Evolutionary conservation across 2,797 vertebrate species (phyloP), one percentile per base, ranked within the genome.

Genomic region (Falco cherrug): DNA sequence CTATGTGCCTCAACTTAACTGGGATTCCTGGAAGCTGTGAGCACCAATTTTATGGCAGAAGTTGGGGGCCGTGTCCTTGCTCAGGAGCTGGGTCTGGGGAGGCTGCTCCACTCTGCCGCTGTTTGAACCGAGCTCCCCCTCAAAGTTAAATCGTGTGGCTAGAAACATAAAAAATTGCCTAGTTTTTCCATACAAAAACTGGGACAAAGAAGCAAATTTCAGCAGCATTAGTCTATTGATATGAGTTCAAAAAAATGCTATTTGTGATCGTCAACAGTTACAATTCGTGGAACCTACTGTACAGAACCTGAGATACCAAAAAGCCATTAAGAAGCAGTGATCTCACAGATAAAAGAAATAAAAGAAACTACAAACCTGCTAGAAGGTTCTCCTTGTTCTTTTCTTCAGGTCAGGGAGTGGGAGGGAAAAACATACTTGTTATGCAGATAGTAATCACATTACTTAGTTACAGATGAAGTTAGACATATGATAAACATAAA

Each of bases 361-460:
- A 95, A 98, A 94, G 57, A 96, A 96, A 86, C 94, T 91, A 99
- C 99, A 98, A 98, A 99, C 99, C 98, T 99, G 98, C 98, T 98
- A 70, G 98, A 97, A 73, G 98, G 84, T 97, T 99, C 99, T 90
- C 98, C 98, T 98, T 99, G 99, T 96, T 99, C 99, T 98, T 99
- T 99, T 98, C 99, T 99, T 98, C 96, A 98, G 98, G 96, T 97
- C 97, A 98, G 97, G 97, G 98, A 97, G 98, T 89, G 95, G 98
- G 97, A 98, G 96, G 98, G 96, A 98, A 98, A 99, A 97, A 98
- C 92, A 97, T 94, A 98, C 94, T 98, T 96, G 97, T 98, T 98
- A 98, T 93, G 97, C 96, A 98, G 83, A 95, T 85, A 98, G 95
- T 95, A 98, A 98, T 93, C 95, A 95, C 97, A 97, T 94, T 97